A percentile compares a stretch with the other conserved stretches of the same genome.
phyloP scores from a whole-genome alignment of 2,113 vertebrate genomes.

The Amphiprion ocellaris region DNA sequence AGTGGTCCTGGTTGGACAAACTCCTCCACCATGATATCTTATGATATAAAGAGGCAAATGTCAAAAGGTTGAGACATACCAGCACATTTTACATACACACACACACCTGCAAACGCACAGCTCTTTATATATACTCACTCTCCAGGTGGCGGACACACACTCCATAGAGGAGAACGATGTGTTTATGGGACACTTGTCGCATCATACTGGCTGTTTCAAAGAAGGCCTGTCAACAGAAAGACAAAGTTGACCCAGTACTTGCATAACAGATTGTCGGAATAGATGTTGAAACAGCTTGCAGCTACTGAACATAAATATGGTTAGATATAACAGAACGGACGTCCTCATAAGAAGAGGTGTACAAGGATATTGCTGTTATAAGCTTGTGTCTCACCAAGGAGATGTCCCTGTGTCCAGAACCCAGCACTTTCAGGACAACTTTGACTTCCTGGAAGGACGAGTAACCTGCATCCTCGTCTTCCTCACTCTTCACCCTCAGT shows the following conservation, averaged over 20 bases:
- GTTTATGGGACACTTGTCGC: slow-evolving; percentile 97
- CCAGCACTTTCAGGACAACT: slow-evolving; percentile 97
- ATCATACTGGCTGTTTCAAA: slow-evolving; percentile 99
- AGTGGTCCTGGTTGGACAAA: slow-evolving; percentile 93
- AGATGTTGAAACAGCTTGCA: not conserved
- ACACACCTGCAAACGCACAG: not conserved
- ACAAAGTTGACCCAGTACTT: not conserved
- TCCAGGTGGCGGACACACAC: slow-evolving; percentile 94
- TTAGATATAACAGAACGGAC: not conserved
- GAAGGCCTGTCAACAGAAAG: slow-evolving; percentile 87
- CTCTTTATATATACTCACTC: slow-evolving; percentile 87
- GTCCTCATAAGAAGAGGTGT: not conserved
- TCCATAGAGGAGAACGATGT: slow-evolving; percentile 95
- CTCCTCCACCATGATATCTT: slow-evolving; percentile 98
- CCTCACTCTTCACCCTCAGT: slow-evolving; percentile 89
- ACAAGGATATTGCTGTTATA: not conserved
- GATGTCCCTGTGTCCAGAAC: slow-evolving; percentile 95
- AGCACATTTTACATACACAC: not conserved
- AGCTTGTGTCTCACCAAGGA: slow-evolving; percentile 88
- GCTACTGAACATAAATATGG: not conserved
- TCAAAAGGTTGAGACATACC: slow-evolving; percentile 1
- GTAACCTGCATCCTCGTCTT: slow-evolving; percentile 84
- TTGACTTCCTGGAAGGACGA: slow-evolving; percentile 89
- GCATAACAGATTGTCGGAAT: not conserved
- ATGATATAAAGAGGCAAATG: slow-evolving; percentile 54